These are phyloP conservation scores for Sitophilus oryzae DNA, from an alignment of 1,140 invertebrate species.

Conservation along the genomic window DNA sequence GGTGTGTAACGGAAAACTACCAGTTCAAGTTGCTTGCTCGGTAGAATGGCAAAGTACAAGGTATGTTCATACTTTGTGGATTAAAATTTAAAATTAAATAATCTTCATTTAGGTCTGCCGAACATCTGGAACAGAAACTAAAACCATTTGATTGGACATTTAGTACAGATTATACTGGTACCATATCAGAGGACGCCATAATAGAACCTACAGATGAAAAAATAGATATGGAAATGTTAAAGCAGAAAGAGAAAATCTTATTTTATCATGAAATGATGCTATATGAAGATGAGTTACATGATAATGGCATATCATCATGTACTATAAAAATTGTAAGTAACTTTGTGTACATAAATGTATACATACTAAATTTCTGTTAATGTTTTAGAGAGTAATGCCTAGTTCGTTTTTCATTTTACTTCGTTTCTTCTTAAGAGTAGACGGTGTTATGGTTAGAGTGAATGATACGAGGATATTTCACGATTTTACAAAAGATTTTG, in stretches of 20 bases:
- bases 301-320: slow-evolving; percentile 88
- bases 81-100: no score
- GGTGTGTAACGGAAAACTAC: slow-evolving; percentile 73
- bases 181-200: slow-evolving; percentile 57
- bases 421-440: slow-evolving; percentile 89
- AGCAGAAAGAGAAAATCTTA: slow-evolving; percentile 82
- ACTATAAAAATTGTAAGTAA: slow-evolving; percentile 88
- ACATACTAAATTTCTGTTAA: background rate
- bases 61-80: no score
- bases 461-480: slow-evolving; percentile 91
- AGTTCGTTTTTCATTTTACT: slow-evolving; percentile 86
- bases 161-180: slow-evolving; percentile 88
- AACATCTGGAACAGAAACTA: slow-evolving; percentile 67
- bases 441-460: slow-evolving; percentile 82
- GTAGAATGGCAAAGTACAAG: slow-evolving; percentile 82
- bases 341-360: background rate
- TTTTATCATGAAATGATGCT: slow-evolving; percentile 92
- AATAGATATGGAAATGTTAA: slow-evolving; percentile 88
- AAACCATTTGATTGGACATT: slow-evolving; percentile 98
- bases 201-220: slow-evolving; percentile 62
- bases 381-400: slow-evolving; percentile 88
- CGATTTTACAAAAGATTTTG: slow-evolving; percentile 67
- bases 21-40: slow-evolving; percentile 80
- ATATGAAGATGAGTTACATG: slow-evolving; percentile 98
- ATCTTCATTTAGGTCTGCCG: slow-evolving; percentile 52